Percentiles rank a stretch among this genome's conserved stretches.
Evolutionary conservation across 2,113 vertebrate genomes (phyloP).

Genomic region (Climacteris rufus): DNA sequence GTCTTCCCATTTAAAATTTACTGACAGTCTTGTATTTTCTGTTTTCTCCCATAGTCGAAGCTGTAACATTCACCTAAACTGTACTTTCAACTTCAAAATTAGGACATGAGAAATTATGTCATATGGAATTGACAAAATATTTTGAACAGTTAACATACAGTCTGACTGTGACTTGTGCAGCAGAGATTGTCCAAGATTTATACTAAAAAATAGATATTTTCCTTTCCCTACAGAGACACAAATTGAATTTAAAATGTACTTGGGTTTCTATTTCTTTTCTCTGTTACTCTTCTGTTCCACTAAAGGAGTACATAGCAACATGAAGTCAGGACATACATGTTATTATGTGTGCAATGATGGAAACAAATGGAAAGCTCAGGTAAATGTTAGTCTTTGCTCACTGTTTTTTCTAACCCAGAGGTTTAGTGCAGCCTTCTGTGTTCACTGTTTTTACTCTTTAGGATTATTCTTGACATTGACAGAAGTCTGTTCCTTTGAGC

Average conservation of each 20-base stretch:
- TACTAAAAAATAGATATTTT: background rate
- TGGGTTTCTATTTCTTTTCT: background rate
- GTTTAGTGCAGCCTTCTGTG: background rate
- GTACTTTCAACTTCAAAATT: background rate
- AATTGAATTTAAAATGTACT: background rate
- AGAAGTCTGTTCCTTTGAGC: slow-evolving; percentile 34
- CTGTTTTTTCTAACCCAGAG: background rate
- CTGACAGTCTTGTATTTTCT: background rate
- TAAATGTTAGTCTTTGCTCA: slow-evolving; percentile 11
- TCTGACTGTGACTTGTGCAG: background rate
- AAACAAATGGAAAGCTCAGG: slow-evolving; percentile 9
- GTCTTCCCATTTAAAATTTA: background rate
- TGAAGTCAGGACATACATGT: background rate
- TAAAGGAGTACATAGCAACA: background rate
- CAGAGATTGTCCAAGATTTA: slow-evolving; percentile 5
- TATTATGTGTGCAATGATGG: background rate
- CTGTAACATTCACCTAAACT: background rate
- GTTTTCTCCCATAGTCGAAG: background rate
- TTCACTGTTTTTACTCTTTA: slow-evolving; percentile 21
- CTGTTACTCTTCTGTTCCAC: background rate
- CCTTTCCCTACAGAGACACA: background rate
- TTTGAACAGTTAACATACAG: background rate
- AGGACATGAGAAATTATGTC: background rate
- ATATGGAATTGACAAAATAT: background rate
- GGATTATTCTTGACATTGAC: slow-evolving; percentile 21